Conservation (phyloP, 2,888 invertebrate genomes). For the Meghimatium bilineatum region DNA sequence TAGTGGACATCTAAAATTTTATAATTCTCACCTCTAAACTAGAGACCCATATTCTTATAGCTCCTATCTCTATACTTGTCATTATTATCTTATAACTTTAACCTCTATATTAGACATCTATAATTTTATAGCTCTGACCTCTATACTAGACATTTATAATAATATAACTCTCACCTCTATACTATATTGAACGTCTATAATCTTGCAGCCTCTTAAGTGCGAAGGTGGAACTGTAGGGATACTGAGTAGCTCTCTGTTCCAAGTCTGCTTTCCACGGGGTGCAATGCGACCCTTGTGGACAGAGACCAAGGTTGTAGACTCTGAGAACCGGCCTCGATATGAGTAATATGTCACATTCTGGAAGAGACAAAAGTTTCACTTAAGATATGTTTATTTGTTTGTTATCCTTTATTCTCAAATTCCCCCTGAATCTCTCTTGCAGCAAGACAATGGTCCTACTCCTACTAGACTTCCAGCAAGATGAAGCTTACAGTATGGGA, state of each 20-base stretch:
- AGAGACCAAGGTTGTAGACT: slow-evolving; percentile 68
- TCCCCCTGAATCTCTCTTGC: too few relatives aligned
- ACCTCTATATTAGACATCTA: not conserved
- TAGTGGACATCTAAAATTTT: not conserved
- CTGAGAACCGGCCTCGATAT: slow-evolving; percentile 71
- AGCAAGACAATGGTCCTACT: too few relatives aligned
- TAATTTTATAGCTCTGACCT: not conserved
- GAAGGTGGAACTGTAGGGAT: slow-evolving; percentile 71
- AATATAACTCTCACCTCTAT: slow-evolving; percentile 63
- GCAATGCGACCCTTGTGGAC: slow-evolving; percentile 71
- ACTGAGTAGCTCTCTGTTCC: slow-evolving; percentile 70
- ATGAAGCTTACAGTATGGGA: too few relatives aligned
- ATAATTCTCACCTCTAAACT: not conserved
- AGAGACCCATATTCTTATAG: not conserved
- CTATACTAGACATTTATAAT: not conserved
- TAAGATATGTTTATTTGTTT: too few relatives aligned
- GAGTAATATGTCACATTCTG: slow-evolving; percentile 74
- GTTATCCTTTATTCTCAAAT: too few relatives aligned
- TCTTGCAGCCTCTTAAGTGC: slow-evolving; percentile 71
- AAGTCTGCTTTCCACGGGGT: slow-evolving; percentile 71
- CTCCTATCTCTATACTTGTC: not conserved
- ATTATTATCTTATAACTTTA: not conserved
- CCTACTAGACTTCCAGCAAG: too few relatives aligned
- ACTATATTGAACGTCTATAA: slow-evolving; percentile 72
- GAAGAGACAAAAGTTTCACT: not conserved